Percentiles rank a stretch among this genome's conserved stretches.
Conservation (phyloP, 2,113 vertebrate genomes). For the Collichthys lucidus region DNA sequence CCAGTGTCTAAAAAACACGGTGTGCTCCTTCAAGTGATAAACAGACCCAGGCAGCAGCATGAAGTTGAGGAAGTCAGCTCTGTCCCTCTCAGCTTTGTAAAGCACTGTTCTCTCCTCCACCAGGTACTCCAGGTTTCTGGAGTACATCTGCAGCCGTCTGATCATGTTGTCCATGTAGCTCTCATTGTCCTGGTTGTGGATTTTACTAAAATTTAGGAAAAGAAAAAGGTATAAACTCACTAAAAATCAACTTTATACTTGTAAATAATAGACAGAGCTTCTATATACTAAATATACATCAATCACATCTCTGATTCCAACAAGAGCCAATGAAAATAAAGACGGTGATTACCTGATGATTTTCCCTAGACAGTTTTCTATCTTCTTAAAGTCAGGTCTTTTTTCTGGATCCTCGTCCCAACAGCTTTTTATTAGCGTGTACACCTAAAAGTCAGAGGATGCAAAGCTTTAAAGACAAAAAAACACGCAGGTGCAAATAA, state of each 20-base stretch:
- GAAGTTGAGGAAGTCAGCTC: conserved; percentile 94
- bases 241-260: too few relatives aligned
- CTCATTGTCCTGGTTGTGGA: conserved; percentile 92
- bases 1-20: neutral
- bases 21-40: neutral
- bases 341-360: conserved; percentile 89
- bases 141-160: conserved; percentile 94
- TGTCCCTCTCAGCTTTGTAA: conserved; percentile 95
- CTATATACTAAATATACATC: neutral
- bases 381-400: conserved; percentile 96
- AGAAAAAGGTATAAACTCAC: neutral
- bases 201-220: conserved; percentile 83
- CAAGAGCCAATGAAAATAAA: neutral
- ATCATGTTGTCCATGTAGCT: conserved; percentile 98
- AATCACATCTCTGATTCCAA: neutral
- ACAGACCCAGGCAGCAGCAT: conserved; percentile 95
- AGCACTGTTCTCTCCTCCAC: conserved; percentile 95
- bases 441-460: conserved; percentile 78
- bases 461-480: neutral
- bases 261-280: neutral
- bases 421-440: conserved; percentile 89
- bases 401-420: conserved; percentile 98
- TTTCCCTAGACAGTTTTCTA: conserved; percentile 91
- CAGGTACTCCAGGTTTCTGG: conserved; percentile 93
- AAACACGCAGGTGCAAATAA: neutral